phyloP scores from a whole-genome alignment of 2,888 invertebrate species.

The Abrostola tripartita region DNA sequence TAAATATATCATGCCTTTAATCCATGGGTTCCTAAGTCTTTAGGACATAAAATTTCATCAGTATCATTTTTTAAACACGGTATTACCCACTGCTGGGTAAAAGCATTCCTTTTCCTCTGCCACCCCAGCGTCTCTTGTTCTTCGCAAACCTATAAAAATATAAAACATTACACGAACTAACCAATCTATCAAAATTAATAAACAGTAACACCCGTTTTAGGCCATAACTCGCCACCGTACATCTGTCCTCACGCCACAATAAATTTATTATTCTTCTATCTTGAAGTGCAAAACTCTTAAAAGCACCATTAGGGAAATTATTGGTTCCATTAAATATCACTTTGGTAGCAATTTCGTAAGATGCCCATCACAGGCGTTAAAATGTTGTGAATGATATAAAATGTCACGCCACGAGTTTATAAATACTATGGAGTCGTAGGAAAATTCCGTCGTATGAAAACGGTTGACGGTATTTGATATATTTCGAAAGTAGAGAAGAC shows the following conservation, averaged over 20 bases:
- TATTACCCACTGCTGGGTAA: too few species aligned
- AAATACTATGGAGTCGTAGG: slow-evolving; percentile 16
- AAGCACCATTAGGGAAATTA: slow-evolving; percentile 60
- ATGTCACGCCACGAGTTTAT: slow-evolving; percentile 19
- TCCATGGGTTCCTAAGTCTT: too few species aligned
- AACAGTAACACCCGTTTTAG: not conserved
- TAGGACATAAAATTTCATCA: too few species aligned
- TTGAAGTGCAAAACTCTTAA: slow-evolving; percentile 32
- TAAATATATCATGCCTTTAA: too few species aligned
- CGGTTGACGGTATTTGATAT: not conserved
- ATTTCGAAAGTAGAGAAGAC: too few species aligned
- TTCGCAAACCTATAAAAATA: too few species aligned
- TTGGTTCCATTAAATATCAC: slow-evolving; percentile 68
- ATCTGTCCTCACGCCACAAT: slow-evolving; percentile 2
- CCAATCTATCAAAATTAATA: too few species aligned
- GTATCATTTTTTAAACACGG: too few species aligned
- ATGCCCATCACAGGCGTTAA: slow-evolving; percentile 43
- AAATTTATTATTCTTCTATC: slow-evolving; percentile 36
- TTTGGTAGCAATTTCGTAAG: slow-evolving; percentile 55
- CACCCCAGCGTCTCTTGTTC: too few species aligned
- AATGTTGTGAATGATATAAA: slow-evolving; percentile 41
- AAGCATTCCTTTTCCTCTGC: too few species aligned
- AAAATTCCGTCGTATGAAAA: slow-evolving; percentile 3
- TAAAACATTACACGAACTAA: too few species aligned
- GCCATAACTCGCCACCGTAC: slow-evolving; percentile 10